These are phyloP conservation scores for Andrena fulva DNA, from an alignment of 2,888 invertebrate genomes.

Conservation along the genomic window DNA sequence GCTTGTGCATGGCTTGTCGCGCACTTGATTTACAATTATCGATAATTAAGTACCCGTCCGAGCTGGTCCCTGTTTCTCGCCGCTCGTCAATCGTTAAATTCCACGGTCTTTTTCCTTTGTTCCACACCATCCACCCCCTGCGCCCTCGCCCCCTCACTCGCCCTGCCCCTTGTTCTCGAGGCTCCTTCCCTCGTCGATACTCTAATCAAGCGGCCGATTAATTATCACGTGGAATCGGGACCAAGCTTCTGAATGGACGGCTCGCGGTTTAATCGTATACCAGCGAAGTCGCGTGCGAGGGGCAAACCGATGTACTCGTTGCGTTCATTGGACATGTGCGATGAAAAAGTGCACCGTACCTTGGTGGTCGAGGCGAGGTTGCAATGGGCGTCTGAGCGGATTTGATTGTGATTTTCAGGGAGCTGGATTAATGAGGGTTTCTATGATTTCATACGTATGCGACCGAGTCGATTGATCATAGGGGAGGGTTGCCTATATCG, in stretches of 20 bases:
- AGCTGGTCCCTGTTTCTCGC: neutral
- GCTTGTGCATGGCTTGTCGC: conserved; percentile 43
- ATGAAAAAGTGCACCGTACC: neutral
- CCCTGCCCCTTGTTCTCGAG: neutral
- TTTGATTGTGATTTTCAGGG: no score
- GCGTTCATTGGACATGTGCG: neutral
- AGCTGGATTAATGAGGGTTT: no score
- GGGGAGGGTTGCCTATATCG: no score
- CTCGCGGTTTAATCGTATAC: conserved; percentile 49
- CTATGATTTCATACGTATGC: no score
- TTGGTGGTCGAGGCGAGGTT: no score
- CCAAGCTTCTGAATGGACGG: conserved; percentile 33
- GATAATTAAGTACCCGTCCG: conserved; percentile 67
- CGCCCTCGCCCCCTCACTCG: neutral
- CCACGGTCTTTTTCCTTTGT: conserved; percentile 37
- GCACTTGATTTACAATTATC: conserved; percentile 72
- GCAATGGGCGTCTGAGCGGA: no score
- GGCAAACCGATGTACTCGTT: conserved; percentile 3
- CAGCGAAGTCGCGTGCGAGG: conserved; percentile 25
- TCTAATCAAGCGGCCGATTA: conserved; percentile 66
- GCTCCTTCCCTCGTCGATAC: conserved; percentile 34
- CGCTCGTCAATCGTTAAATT: conserved; percentile 45
- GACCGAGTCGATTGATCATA: no score
- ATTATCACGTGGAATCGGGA: conserved; percentile 60
- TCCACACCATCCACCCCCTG: neutral